A percentile compares a stretch with the other conserved stretches of the same genome.
Evolutionary conservation across 2,888 invertebrate species (phyloP).

Genomic region (Gymnosoma rotundatum): DNA sequence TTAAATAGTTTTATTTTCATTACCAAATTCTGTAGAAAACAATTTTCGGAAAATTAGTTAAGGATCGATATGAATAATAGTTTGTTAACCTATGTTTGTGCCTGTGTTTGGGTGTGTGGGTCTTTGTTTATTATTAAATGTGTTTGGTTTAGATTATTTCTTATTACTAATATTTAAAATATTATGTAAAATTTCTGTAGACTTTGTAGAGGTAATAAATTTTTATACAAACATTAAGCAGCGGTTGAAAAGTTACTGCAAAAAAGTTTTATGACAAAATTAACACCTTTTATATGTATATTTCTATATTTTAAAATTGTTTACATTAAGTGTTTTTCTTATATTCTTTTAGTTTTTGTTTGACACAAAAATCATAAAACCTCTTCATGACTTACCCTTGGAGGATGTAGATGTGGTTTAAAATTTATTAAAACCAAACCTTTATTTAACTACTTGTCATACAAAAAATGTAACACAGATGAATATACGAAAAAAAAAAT

Average conservation of each 20-base stretch:
- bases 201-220: too few species aligned
- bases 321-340: background rate
- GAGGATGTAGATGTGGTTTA: constrained; percentile 57
- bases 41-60: too few species aligned
- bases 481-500: constrained; percentile 46
- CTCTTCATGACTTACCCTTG: constrained; percentile 54
- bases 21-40: too few species aligned
- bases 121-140: too few species aligned
- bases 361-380: constrained; percentile 6
- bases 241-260: background rate
- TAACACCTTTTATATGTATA: constrained; percentile 18
- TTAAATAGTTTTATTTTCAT: too few species aligned
- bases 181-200: too few species aligned
- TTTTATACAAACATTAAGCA: too few species aligned
- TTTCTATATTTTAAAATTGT: background rate
- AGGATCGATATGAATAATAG: too few species aligned
- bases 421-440: constrained; percentile 62
- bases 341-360: background rate
- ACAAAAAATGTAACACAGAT: constrained; percentile 3
- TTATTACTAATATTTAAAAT: too few species aligned
- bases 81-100: too few species aligned
- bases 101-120: too few species aligned
- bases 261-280: constrained; percentile 23
- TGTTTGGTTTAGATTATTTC: too few species aligned
- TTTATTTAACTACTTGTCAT: constrained; percentile 56